These are phyloP conservation scores for Aphaenogaster floridana DNA, from an alignment of 1,140 invertebrate species.

Conservation along the genomic window DNA sequence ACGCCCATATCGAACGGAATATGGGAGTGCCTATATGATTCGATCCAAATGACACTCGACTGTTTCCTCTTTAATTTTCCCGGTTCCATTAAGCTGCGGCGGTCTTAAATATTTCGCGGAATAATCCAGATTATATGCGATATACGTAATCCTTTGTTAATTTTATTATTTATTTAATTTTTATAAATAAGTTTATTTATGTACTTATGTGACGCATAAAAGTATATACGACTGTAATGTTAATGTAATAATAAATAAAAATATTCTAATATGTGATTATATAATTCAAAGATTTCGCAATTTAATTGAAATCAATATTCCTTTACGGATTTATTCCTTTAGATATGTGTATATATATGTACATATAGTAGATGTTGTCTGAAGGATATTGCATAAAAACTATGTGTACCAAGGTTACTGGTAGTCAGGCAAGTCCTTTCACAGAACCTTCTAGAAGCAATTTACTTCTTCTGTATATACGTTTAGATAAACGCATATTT, in stretches of 20 bases:
- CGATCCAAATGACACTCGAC: not conserved
- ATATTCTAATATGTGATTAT: not conserved
- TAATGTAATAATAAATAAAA: constrained; percentile 12
- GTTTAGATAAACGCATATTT: constrained; percentile 22
- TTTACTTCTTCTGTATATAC: constrained; percentile 6
- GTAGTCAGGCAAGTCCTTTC: constrained; percentile 45
- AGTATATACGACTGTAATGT: not conserved
- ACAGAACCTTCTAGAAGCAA: not conserved
- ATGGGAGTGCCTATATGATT: constrained; percentile 16
- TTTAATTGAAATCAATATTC: not conserved
- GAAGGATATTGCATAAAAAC: constrained; percentile 41
- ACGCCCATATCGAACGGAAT: not conserved
- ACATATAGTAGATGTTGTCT: constrained; percentile 32
- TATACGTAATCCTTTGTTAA: not conserved
- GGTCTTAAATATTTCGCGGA: not conserved
- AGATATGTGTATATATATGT: not conserved
- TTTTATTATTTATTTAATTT: constrained; percentile 12
- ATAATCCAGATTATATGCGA: not conserved
- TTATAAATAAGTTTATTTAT: not conserved
- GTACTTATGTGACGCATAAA: not conserved
- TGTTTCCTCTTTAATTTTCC: constrained; percentile 31
- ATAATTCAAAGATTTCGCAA: not conserved
- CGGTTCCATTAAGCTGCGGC: not conserved
- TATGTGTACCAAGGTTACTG: constrained; percentile 21
- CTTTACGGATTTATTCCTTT: not conserved